Evolutionary conservation across 2,113 vertebrate genomes (phyloP), one percentile per base, ranked within the genome.

Genomic region (Dendropsophus ebraccatus): DNA sequence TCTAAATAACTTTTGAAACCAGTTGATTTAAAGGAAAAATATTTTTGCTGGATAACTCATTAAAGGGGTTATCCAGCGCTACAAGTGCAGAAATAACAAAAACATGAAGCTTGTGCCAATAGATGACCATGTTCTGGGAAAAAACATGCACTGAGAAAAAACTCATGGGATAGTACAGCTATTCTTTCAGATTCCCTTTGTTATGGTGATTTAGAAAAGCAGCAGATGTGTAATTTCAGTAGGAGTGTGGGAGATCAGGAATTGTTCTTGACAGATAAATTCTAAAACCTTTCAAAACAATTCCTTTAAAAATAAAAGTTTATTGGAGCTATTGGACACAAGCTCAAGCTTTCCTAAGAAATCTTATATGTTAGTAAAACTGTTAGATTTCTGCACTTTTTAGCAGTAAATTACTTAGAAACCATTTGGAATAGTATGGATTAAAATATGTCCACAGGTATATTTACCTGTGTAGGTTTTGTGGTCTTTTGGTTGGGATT

Each of bases 201-300:
- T 78, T 78, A 78, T 78, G 75, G 75, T 56, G 75, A 78, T 78
- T 54, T 78, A 75, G 75, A 56, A 77, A 47, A 78, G 49, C 49
- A 78, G 75, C 50, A 78, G 75, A 78, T 76, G 47, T 50, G 45
- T 21, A 52, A 47, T 76, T 78, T 54, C 45, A 54, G 75, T 78
- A 35, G 49, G 75, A 56, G 75, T 56, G 54, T 17, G 50, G 49
- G 23, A 56, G 52, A 56, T 49, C 28, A 78, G 75, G 75, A 28
- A 28, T 23, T 78, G 75, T 56, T 56, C 30, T 30, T 78, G 75
- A 78, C 75, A 78, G 75, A 78, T 56, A 25, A 78, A 56, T 78
- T 78, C 75, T 78, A 56, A 49, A 78, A 54, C 30, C 75, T 56
- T 54, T 56, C 50, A 78, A 78, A 78, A 56, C 75, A 78, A 56